Conservation (phyloP, 2,888 invertebrate species). For the Orgyia antiqua region DNA sequence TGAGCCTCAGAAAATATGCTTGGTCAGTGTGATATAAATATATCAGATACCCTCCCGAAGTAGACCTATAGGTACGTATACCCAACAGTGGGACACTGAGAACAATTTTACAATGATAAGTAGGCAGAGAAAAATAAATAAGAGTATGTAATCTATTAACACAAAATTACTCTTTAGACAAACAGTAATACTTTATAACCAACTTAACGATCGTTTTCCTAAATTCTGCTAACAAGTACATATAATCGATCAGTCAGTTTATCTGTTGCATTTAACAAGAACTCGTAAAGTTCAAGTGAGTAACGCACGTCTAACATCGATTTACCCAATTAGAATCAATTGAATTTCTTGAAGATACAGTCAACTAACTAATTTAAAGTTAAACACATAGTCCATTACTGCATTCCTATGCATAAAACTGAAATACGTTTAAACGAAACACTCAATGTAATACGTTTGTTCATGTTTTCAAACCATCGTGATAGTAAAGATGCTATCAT, state of each 20-base stretch:
- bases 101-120: too few species aligned
- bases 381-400: constrained; percentile 1
- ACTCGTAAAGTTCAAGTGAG: constrained; percentile 47
- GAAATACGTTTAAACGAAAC: too few species aligned
- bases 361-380: constrained; percentile 4
- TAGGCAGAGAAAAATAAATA: too few species aligned
- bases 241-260: constrained; percentile 42
- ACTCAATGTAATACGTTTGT: not conserved
- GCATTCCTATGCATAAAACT: constrained; percentile 4
- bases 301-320: constrained; percentile 49
- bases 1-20: too few species aligned
- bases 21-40: too few species aligned
- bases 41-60: too few species aligned
- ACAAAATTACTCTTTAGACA: constrained; percentile 30
- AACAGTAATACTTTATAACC: constrained; percentile 19
- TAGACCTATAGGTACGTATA: too few species aligned
- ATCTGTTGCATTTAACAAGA: constrained; percentile 34
- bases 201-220: constrained; percentile 30
- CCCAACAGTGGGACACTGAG: too few species aligned
- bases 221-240: constrained; percentile 30
- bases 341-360: constrained; percentile 21
- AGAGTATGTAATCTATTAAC: too few species aligned
- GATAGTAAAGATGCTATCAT: too few species aligned
- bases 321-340: constrained; percentile 63
- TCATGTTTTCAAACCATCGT: not conserved